Conservation (phyloP, 2,113 vertebrate genomes). For the Rallus limicola region DNA sequence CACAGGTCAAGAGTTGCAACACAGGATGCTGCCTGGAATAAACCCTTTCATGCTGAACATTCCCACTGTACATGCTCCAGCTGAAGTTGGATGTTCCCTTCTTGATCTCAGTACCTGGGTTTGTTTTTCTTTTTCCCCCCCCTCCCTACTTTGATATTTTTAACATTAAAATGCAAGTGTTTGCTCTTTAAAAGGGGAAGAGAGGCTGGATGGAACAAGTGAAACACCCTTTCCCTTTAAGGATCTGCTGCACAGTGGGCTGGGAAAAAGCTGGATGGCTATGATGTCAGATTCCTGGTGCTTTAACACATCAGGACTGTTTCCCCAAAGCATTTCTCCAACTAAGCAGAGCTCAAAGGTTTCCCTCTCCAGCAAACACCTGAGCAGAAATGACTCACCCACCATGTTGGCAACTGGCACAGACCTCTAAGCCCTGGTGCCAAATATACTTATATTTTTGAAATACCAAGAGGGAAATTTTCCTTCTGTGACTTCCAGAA, state of each 20-base stretch:
- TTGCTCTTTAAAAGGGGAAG: neutral
- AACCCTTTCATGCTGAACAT: neutral
- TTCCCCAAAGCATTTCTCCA: neutral
- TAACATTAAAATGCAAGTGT: neutral
- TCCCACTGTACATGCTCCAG: neutral
- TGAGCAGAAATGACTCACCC: constrained; percentile 35
- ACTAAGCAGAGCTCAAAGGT: constrained; percentile 19
- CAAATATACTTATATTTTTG: neutral
- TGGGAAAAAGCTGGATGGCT: neutral
- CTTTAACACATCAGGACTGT: neutral
- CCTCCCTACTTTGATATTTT: neutral
- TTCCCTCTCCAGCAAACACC: constrained; percentile 47
- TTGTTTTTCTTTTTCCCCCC: neutral
- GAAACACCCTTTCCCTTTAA: neutral
- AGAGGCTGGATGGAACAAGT: neutral
- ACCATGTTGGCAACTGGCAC: fast-evolving
- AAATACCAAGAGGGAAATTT: neutral
- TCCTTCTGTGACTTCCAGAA: neutral
- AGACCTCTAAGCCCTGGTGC: neutral
- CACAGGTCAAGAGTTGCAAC: neutral
- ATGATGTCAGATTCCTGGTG: neutral
- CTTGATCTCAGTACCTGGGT: neutral
- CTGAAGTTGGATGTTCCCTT: neutral
- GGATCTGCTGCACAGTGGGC: neutral
- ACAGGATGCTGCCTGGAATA: fast-evolving